A percentile compares a stretch with the other conserved stretches of the same genome.
phyloP scores from a whole-genome alignment of 2,113 vertebrate genomes.

The Anarhynchus alexandrinus region DNA sequence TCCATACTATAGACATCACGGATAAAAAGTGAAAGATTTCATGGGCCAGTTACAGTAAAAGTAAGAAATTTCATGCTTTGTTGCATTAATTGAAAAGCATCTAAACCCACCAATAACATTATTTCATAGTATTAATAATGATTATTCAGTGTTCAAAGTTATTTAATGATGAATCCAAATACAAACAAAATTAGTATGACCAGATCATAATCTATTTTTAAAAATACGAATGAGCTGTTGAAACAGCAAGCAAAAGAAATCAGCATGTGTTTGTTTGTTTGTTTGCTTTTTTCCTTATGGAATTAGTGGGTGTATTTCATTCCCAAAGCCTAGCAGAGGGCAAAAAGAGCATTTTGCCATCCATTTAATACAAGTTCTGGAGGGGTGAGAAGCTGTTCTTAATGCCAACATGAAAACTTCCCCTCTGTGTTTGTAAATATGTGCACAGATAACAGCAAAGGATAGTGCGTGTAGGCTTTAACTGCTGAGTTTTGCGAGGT shows the following conservation, averaged over 20 bases:
- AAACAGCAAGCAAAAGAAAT: conserved; percentile 28
- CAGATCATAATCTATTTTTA: conserved; percentile 39
- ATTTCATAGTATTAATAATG: conserved; percentile 19
- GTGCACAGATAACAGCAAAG: background rate
- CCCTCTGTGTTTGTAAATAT: background rate
- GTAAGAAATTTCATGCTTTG: background rate
- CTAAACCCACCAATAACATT: conserved; percentile 3
- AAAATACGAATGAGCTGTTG: conserved; percentile 1
- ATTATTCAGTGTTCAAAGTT: conserved; percentile 17
- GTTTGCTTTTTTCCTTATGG: conserved; percentile 29
- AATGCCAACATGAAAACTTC: background rate
- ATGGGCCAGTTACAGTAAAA: background rate
- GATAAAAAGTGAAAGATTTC: conserved; percentile 11
- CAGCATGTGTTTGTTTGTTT: conserved; percentile 23
- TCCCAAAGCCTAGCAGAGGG: conserved; percentile 26
- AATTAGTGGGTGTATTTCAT: conserved; percentile 36
- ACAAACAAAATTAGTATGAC: conserved; percentile 35
- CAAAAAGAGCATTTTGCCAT: conserved; percentile 27
- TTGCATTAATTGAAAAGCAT: conserved; percentile 45
- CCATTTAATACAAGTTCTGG: background rate
- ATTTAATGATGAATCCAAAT: conserved; percentile 29
- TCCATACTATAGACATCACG: background rate
- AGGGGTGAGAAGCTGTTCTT: conserved; percentile 13
- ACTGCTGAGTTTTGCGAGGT: background rate
- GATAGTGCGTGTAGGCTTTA: background rate